Evolutionary conservation across 2,797 vertebrate genomes (phyloP).

Genomic region (Tenualosa ilisha): DNA sequence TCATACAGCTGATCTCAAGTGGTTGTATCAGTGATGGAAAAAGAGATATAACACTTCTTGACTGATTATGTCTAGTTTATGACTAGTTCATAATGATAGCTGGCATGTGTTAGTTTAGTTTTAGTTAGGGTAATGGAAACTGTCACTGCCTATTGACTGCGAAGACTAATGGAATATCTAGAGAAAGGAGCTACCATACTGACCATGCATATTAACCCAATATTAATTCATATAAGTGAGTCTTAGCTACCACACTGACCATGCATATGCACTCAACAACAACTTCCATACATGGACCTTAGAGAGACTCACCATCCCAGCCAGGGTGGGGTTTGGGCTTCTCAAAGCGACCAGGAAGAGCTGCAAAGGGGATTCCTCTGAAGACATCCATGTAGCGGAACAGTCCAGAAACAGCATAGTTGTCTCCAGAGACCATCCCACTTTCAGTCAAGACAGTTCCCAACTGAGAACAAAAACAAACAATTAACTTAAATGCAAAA

Average conservation of each 20-base stretch:
- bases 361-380: slow-evolving; percentile 89
- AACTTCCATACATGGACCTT: not conserved
- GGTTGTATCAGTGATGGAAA: no score
- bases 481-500: not conserved
- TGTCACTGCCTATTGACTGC: no score
- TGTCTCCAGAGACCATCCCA: slow-evolving; percentile 86
- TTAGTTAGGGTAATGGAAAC: not conserved
- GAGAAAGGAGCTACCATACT: no score
- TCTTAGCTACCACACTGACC: not conserved
- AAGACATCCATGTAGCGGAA: slow-evolving; percentile 81
- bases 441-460: slow-evolving; percentile 86
- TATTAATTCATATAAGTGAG: no score
- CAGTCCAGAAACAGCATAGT: slow-evolving; percentile 66
- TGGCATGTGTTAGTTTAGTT: no score
- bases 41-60: not conserved
- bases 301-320: slow-evolving; percentile 81
- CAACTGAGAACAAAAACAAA: slow-evolving; percentile 68
- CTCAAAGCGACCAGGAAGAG: slow-evolving; percentile 76
- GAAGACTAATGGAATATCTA: no score
- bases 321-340: slow-evolving; percentile 85
- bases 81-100: no score
- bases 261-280: not conserved
- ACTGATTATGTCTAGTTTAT: not conserved
- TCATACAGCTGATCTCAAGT: no score
- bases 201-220: not conserved